Base-by-base conservation (phyloP, 37 sponge, comb jelly and placozoan genomes). In the Theonella swinhoei region DNA sequence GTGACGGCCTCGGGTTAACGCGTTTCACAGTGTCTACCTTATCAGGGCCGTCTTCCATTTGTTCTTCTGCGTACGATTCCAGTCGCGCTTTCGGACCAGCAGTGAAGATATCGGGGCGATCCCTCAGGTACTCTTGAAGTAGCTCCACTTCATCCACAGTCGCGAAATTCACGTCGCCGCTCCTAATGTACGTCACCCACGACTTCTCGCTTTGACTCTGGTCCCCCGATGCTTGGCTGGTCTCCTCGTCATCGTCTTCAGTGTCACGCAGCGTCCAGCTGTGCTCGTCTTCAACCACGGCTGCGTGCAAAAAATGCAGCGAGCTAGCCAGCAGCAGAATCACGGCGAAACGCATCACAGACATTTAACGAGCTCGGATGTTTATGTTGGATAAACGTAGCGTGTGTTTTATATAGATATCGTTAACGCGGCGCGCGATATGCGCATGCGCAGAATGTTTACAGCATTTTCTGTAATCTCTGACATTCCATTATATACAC, bases 1-100 rank as follows among this genome's bases (percentile, higher is more conserved):
- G 11, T 17, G 54, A 17, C 14, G 54, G 54, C 54, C 54, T 47
- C 54, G 11, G 54, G 54, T 47, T 47, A 14, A 47, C 54, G 11
- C 54, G 3, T 28, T 40, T 42, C 24, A 42, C 75, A n/a, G 17
- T 17, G 3, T 62, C 26, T 11, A 37, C 29, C 11, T 66, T 63
- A 3, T 23, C 1, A 1, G 82, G 82, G 28, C 72, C 82, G 35
- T 81, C 82, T 71, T 81, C 82, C 72, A 70, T 81, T 25, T 72
- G 72, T 14, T 47, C 54, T 7, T 14, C 54, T 7, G 14, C 54
- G 54, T 47, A 47, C 54, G 54, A 47, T 47, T 47, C 54, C 11
- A 47, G 54, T 47, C 54, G 54, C 11, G 54, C 7, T 7, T 47
- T 47, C 11, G 54, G 54, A 17, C 54, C 54, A 14, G 54, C 54